Conservation (phyloP, 1,140 invertebrate genomes). For the Lethrus apterus region DNA sequence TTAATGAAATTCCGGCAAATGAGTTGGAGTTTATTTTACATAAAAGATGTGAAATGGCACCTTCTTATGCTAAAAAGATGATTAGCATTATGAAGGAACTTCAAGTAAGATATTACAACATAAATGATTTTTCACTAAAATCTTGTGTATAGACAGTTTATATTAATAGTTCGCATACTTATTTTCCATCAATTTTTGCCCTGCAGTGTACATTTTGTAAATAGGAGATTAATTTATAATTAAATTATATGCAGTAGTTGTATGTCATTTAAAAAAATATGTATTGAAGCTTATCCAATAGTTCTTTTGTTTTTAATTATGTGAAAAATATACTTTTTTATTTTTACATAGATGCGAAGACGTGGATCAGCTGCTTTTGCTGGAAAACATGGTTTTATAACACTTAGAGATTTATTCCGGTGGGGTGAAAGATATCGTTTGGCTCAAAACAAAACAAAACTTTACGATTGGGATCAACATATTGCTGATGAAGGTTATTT, state of each 20-base stretch:
- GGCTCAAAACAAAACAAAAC: constrained; percentile 50
- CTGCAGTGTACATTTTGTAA: no score
- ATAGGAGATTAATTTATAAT: no score
- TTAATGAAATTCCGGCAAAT: constrained; percentile 84
- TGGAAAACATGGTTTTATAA: constrained; percentile 93
- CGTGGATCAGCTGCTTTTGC: constrained; percentile 83
- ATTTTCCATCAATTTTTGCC: no score
- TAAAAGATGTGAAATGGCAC: constrained; percentile 78
- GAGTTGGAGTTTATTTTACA: constrained; percentile 90
- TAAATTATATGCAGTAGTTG: no score
- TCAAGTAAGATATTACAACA: constrained; percentile 47
- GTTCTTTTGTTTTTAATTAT: neutral
- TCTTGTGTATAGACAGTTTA: neutral
- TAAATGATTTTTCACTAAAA: no score
- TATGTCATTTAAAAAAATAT: no score
- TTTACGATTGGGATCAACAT: constrained; percentile 97
- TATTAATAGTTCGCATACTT: neutral
- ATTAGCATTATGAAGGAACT: constrained; percentile 89
- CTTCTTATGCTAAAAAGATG: constrained; percentile 84
- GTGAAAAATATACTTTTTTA: neutral
- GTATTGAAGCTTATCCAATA: neutral
- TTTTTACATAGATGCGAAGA: constrained; percentile 51
- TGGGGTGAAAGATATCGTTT: constrained; percentile 93
- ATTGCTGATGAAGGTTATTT: constrained; percentile 96
- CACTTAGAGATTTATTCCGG: constrained; percentile 90